A percentile compares a stretch with the other conserved stretches of the same genome.
phyloP scores from a whole-genome alignment of 2,113 vertebrate genomes.

The Heterotilapia buettikoferi region DNA sequence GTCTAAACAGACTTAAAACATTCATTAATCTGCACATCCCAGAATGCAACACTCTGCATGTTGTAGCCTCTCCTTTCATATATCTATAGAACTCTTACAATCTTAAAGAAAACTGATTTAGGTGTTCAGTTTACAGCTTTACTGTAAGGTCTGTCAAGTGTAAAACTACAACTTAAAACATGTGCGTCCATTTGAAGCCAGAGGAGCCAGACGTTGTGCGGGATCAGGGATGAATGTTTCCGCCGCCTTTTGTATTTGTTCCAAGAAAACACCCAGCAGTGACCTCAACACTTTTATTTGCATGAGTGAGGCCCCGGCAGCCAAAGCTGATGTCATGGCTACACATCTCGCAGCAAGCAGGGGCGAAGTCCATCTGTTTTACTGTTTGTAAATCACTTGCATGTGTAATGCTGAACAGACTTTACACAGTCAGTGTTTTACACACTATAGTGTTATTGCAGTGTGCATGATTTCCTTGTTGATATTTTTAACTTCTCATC shows the following conservation, averaged over 20 bases:
- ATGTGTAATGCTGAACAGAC: neutral
- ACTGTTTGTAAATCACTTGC: neutral
- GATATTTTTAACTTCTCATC: neutral
- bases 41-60: neutral
- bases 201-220: neutral
- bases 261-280: neutral
- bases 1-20: neutral
- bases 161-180: neutral
- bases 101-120: neutral
- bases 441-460: neutral
- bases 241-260: neutral
- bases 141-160: neutral
- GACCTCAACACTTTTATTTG: neutral
- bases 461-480: neutral
- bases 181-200: neutral
- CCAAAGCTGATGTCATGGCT: neutral
- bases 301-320: neutral
- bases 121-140: neutral
- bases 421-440: neutral
- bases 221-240: neutral
- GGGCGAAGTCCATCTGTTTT: neutral
- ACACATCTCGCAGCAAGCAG: neutral
- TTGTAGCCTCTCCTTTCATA: neutral
- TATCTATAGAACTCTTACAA: neutral
- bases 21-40: neutral